phyloP scores from a whole-genome alignment of 2,797 vertebrate species.

The Phrynocephalus vlangalii region DNA sequence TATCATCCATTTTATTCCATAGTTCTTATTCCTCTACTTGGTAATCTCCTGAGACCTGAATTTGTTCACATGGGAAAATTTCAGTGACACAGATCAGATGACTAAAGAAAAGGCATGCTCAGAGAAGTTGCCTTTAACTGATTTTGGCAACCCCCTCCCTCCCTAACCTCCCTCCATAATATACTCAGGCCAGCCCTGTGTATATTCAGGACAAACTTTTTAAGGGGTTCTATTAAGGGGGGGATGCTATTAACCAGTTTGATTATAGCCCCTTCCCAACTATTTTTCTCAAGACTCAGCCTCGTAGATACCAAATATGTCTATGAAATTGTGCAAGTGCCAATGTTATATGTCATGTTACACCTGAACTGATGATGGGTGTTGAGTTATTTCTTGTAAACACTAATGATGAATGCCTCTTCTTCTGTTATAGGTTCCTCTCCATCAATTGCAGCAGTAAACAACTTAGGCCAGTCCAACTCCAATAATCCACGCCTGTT shows the following conservation, averaged over 20 bases:
- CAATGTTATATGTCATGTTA: neutral
- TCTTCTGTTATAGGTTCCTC: constrained; percentile 83
- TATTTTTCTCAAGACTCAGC: neutral
- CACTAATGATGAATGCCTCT: constrained; percentile 19
- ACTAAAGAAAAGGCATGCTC: neutral
- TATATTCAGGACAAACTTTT: neutral
- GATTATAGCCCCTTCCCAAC: neutral
- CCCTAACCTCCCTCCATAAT: neutral
- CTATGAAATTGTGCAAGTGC: neutral
- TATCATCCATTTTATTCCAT: neutral
- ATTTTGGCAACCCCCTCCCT: neutral
- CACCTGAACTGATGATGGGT: neutral
- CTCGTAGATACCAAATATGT: constrained; percentile 2
- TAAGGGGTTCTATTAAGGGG: neutral
- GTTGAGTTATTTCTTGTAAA: neutral
- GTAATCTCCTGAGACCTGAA: neutral
- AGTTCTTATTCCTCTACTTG: neutral
- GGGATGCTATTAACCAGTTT: neutral
- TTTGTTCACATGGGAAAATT: neutral
- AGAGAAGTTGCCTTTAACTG: neutral
- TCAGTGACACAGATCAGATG: neutral
- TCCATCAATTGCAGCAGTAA: constrained; percentile 84
- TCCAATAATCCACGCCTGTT: constrained; percentile 89
- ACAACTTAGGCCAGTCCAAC: constrained; percentile 84
- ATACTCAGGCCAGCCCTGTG: neutral